Percentiles rank a stretch among this genome's conserved stretches.
Conservation (phyloP, 2,797 vertebrate genomes). For the Nothura maculosa region DNA sequence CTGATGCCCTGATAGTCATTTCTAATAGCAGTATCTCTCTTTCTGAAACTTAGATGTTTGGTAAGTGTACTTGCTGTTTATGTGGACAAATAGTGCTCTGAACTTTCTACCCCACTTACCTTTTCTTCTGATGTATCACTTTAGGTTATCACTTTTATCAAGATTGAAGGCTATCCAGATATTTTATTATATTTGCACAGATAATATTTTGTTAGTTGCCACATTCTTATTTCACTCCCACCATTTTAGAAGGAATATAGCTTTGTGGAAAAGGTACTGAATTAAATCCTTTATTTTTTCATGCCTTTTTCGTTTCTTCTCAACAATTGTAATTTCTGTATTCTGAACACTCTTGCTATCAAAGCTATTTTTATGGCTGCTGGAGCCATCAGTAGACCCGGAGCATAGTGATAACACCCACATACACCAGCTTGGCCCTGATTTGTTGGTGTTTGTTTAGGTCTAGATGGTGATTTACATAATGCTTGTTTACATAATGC, state of each 20-base stretch:
- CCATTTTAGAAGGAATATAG: background rate
- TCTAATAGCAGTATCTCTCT: background rate
- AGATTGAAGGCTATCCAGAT: background rate
- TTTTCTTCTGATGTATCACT: background rate
- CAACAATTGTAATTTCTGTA: background rate
- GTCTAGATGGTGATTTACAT: background rate
- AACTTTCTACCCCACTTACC: background rate
- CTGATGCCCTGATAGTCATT: background rate
- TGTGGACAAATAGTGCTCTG: background rate
- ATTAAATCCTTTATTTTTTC: background rate
- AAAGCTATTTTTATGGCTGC: background rate
- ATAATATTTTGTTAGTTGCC: background rate
- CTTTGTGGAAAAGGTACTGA: background rate
- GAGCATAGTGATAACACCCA: background rate
- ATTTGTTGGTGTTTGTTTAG: background rate
- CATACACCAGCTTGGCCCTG: rapidly evolving
- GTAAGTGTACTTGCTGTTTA: background rate
- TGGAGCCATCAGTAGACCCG: background rate
- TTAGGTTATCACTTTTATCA: background rate
- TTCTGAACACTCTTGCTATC: background rate
- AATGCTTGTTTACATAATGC: background rate
- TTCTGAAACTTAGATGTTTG: slow-evolving; percentile 22
- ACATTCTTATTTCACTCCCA: background rate
- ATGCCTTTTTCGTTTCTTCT: background rate
- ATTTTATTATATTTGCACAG: background rate